Conservation (phyloP, 2,888 invertebrate species). For the Eurois occulta region DNA sequence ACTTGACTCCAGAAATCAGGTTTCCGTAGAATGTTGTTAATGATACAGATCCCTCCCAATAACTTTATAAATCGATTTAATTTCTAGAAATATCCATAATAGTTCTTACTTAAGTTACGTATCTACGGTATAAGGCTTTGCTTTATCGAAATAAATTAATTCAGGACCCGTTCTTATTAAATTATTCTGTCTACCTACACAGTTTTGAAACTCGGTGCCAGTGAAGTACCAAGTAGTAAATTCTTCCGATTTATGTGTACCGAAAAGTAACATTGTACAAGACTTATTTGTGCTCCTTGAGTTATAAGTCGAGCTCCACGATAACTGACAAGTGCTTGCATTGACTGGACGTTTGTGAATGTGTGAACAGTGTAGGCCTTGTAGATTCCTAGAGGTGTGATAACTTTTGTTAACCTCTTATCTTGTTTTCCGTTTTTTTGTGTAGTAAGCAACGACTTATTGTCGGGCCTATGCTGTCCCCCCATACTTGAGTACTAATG, state of each 20-base stretch:
- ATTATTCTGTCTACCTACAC: slow-evolving; percentile 53
- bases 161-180: slow-evolving; percentile 43
- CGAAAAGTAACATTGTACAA: background rate
- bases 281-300: too few relatives aligned
- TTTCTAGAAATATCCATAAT: background rate
- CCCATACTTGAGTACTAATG: too few relatives aligned
- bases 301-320: too few relatives aligned
- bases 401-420: too few relatives aligned
- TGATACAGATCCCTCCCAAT: background rate
- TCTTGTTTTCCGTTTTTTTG: too few relatives aligned
- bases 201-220: slow-evolving; percentile 40
- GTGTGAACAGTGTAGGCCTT: too few relatives aligned
- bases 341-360: too few relatives aligned
- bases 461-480: too few relatives aligned
- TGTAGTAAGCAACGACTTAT: too few relatives aligned
- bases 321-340: too few relatives aligned
- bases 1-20: slow-evolving; percentile 24
- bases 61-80: background rate
- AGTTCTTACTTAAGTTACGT: slow-evolving; percentile 5
- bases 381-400: too few relatives aligned
- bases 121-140: background rate
- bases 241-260: slow-evolving; percentile 34
- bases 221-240: slow-evolving; percentile 25
- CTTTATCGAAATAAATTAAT: slow-evolving; percentile 50
- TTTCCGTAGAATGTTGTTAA: slow-evolving; percentile 15